Evolutionary conservation across 1,140 invertebrate genomes (phyloP), one percentile per base, ranked within the genome.

Genomic region (Manduca sexta): DNA sequence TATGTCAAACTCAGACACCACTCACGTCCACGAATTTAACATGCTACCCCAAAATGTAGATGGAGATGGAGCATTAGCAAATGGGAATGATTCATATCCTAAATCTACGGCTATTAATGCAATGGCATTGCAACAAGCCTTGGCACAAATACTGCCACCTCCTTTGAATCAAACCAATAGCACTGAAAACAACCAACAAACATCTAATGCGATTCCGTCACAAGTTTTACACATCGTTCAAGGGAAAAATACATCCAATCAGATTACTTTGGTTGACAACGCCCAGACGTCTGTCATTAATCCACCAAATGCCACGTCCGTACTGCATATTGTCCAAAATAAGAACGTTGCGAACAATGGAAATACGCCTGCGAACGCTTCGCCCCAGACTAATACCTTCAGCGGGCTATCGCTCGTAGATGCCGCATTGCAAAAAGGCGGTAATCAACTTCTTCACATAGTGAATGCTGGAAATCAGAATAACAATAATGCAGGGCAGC

Each of bases 151-250:
- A 52, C 62, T 87, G 35, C 84, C 86, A 29, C 74, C 81, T 0
- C 72, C 81, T 2, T 49, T 87, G 17, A 87, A 83, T 60, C 82
- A 85, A 56, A 72, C 74, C 1, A 77, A 68, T 48, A 47, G 56
- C 5, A 56, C 69, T 18, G 77, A 84, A 40, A 75, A 56, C 47
- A 70, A 60, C 37, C 65, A 74, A 40, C 64, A 69, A 46, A 38
- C 57, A 29, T 48, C 69, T 35, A 72, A 58, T 46, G 49, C 65
- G 16, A 58, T 70, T 2, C 50, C 70, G 11, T 77, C 80, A 12
- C 86, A 87, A 65, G 74, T 87, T n/a, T 67, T 87, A 29, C 86
- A 87, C 62, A 85, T 87, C 18, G 78, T 87, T 0, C 84, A 87
- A 71, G 79, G 83, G 0, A 87, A 86, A 52, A 81, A 80, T 57